These are phyloP conservation scores for Melanotaenia pygmaea DNA, from an alignment of 2,797 vertebrate genomes.

Conservation along the genomic window DNA sequence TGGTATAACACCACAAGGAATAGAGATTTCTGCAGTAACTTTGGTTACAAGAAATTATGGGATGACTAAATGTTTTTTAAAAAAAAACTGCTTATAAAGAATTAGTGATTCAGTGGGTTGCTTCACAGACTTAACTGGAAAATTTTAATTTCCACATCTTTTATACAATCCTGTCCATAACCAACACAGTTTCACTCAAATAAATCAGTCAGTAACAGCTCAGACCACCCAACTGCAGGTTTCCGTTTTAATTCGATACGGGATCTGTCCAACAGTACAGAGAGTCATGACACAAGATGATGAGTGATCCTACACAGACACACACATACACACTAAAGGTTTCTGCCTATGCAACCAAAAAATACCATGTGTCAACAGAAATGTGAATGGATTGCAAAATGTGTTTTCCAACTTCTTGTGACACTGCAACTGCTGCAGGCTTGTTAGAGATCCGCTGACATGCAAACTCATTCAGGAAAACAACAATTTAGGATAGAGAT, in stretches of 20 bases:
- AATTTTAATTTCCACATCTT: constrained; percentile 1
- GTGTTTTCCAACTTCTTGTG: constrained; percentile 10
- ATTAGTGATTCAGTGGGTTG: constrained; percentile 19
- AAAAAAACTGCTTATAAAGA: constrained; percentile 3
- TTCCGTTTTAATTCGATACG: constrained; percentile 2
- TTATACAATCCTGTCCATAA: neutral
- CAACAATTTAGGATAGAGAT: neutral
- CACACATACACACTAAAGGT: neutral
- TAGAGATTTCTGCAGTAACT: constrained; percentile 14
- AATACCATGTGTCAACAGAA: neutral
- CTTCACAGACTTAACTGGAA: constrained; percentile 10
- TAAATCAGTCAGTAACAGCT: neutral
- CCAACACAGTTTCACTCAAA: neutral
- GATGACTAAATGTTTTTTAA: constrained; percentile 5
- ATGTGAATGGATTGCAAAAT: constrained; percentile 12
- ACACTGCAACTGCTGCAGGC: neutral
- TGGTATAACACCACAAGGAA: constrained; percentile 9
- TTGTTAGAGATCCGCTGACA: neutral
- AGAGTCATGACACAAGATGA: constrained; percentile 7
- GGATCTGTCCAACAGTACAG: constrained; percentile 3
- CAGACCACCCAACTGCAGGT: neutral
- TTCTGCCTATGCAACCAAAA: neutral
- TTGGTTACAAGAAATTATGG: constrained; percentile 22
- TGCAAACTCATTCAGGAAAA: neutral
- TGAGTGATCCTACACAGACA: constrained; percentile 3